These are phyloP conservation scores for Mythimna albipuncta DNA, from an alignment of 2,888 invertebrate species.

Conservation along the genomic window DNA sequence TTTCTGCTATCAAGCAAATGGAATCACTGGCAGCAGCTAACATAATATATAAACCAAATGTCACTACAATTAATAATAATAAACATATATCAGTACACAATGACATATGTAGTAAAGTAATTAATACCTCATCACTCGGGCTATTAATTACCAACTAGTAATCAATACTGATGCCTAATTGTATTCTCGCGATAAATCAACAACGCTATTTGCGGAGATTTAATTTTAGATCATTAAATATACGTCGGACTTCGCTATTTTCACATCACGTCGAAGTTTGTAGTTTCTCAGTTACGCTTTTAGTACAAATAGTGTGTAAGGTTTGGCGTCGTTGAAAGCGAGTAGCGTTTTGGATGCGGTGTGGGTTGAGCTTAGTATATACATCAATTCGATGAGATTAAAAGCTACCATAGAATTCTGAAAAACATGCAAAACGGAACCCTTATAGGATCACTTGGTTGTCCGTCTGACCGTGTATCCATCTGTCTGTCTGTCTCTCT, in stretches of 20 bases:
- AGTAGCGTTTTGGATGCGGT: too few species aligned
- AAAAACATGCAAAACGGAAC: too few species aligned
- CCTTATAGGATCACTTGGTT: too few species aligned
- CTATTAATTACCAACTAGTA: slow-evolving; percentile 29
- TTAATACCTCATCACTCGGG: slow-evolving; percentile 9
- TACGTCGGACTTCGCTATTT: slow-evolving; percentile 5
- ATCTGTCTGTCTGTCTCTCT: too few species aligned
- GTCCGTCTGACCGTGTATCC: too few species aligned
- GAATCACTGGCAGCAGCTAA: too few species aligned
- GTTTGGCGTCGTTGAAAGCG: slow-evolving; percentile 11
- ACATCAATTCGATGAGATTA: too few species aligned
- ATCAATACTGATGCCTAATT: slow-evolving; percentile 38
- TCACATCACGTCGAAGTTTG: slow-evolving; percentile 14
- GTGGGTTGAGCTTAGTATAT: too few species aligned
- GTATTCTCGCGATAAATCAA: slow-evolving; percentile 47
- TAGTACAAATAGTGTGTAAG: slow-evolving; percentile 15
- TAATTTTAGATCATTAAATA: slow-evolving; percentile 35
- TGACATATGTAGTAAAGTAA: slow-evolving; percentile 9
- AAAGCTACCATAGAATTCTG: too few species aligned
- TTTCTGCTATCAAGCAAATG: too few species aligned
- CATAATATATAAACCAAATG: too few species aligned
- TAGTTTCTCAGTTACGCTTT: slow-evolving; percentile 40
- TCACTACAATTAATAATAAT: slow-evolving; percentile 6
- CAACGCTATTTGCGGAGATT: slow-evolving; percentile 42
- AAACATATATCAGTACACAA: slow-evolving; percentile 19